Percentiles rank a stretch among this genome's conserved stretches.
Conservation (phyloP, 2,888 invertebrate genomes). For the Eueremaeus valkanovi region DNA sequence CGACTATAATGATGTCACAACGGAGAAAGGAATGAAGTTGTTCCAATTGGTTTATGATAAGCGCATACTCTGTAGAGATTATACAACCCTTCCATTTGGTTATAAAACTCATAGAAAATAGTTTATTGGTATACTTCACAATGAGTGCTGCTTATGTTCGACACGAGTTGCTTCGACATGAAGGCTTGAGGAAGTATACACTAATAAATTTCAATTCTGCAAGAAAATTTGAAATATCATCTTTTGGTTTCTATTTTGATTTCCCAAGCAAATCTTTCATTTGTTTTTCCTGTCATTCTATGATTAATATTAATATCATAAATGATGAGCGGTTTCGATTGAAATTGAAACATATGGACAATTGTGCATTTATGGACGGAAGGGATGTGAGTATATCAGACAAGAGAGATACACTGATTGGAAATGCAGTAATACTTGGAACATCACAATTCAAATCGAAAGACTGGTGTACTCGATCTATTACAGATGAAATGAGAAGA, state of each 20-base stretch:
- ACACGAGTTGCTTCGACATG: background rate
- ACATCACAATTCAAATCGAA: background rate
- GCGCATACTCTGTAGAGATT: background rate
- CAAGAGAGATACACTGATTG: background rate
- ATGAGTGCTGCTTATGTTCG: background rate
- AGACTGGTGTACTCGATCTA: background rate
- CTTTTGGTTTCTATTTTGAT: background rate
- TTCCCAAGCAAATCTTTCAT: background rate
- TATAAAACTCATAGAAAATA: background rate
- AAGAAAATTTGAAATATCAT: background rate
- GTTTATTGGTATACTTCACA: background rate
- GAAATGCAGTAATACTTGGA: background rate
- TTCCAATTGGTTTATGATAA: conserved; percentile 18
- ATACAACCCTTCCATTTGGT: background rate
- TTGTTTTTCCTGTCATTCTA: background rate
- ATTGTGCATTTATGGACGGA: background rate
- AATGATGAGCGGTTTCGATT: background rate
- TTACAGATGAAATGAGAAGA: background rate
- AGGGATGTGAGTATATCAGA: background rate
- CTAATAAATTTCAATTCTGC: background rate
- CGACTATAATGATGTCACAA: too few relatives aligned
- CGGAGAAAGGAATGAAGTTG: background rate
- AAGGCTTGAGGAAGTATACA: background rate
- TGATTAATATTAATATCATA: background rate
- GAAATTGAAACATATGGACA: background rate